Conservation (phyloP, 2,888 invertebrate species). For the Macrophya annulata region DNA sequence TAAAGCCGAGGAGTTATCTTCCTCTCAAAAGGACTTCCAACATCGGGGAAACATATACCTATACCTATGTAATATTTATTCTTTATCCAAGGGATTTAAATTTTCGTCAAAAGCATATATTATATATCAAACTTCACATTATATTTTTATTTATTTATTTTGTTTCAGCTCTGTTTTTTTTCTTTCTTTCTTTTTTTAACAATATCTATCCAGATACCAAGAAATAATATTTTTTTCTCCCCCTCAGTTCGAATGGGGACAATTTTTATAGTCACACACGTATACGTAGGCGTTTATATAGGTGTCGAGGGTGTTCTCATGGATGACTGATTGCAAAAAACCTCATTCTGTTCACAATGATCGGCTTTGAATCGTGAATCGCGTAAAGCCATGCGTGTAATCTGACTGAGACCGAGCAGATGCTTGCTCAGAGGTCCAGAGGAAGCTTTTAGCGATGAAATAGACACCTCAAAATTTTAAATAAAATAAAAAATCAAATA, state of each 20-base stretch:
- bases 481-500: neutral
- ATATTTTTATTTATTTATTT: no score
- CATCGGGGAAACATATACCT: neutral
- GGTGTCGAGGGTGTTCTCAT: neutral
- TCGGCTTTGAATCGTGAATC: slow-evolving; percentile 22
- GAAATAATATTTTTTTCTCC: no score
- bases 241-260: neutral
- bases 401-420: slow-evolving; percentile 34
- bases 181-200: no score
- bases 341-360: slow-evolving; percentile 7
- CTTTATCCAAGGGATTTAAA: neutral
- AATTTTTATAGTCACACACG: neutral
- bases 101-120: neutral
- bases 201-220: no score
- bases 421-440: neutral
- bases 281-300: neutral
- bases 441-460: neutral
- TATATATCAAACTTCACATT: neutral
- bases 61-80: neutral
- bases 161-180: no score
- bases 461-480: neutral
- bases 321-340: neutral
- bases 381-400: slow-evolving; percentile 33
- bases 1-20: slow-evolving; percentile 17
- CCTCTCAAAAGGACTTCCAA: slow-evolving; percentile 6